These are phyloP conservation scores for Tipula helvola DNA, from an alignment of 2,888 invertebrate genomes.

Conservation along the genomic window DNA sequence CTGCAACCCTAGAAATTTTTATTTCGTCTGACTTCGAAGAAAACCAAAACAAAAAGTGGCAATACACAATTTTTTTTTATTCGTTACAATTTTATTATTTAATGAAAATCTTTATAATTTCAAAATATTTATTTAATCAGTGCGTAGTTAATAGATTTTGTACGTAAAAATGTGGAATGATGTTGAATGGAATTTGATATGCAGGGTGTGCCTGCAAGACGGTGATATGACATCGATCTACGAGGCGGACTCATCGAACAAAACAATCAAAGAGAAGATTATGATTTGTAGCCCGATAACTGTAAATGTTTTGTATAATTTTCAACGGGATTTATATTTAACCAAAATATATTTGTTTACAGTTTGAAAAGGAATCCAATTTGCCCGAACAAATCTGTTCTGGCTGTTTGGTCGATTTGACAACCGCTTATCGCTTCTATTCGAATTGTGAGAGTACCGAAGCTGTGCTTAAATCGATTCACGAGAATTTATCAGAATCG, in stretches of 20 bases:
- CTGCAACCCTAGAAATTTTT: conserved; percentile 9
- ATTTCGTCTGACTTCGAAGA: neutral
- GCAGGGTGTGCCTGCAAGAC: conserved; percentile 29
- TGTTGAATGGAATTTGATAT: conserved; percentile 28
- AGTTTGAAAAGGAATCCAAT: conserved; percentile 21
- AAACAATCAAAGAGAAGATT: conserved; percentile 29
- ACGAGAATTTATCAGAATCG: conserved; percentile 12
- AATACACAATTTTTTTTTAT: neutral
- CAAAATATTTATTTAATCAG: neutral
- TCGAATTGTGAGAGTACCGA: conserved; percentile 30
- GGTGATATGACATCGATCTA: conserved; percentile 26
- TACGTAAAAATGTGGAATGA: conserved; percentile 15
- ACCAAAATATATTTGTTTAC: conserved; percentile 15
- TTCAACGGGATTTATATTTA: neutral
- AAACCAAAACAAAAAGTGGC: conserved; percentile 11
- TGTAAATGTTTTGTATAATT: conserved; percentile 13
- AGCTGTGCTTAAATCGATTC: conserved; percentile 26
- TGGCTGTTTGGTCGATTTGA: conserved; percentile 27
- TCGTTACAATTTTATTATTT: neutral
- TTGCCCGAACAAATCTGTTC: conserved; percentile 31
- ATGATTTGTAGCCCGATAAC: conserved; percentile 24
- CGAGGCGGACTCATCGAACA: conserved; percentile 23
- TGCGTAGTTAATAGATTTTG: neutral
- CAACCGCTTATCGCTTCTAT: conserved; percentile 29
- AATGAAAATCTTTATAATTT: neutral